Evolutionary conservation across 2,113 vertebrate genomes (phyloP), one percentile per base, ranked within the genome.

Genomic region (Grammomys surdaster): DNA sequence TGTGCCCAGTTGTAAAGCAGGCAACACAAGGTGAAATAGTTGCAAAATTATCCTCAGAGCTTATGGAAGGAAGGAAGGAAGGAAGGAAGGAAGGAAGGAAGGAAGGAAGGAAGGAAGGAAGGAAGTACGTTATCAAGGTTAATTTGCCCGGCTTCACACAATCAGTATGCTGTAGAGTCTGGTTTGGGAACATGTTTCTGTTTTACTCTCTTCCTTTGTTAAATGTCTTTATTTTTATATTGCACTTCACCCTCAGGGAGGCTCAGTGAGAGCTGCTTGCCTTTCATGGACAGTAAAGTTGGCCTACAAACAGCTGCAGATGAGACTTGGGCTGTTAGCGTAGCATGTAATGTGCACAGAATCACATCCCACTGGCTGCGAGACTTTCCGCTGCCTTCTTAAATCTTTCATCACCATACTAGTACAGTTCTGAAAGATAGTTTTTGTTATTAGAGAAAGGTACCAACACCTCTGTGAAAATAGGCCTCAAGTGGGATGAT

Each of bases 1-100:
- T 95, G 60, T 94, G 95, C 67, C 51, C 63, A 82, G 92, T 73
- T 90, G 90, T 93, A 94, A 91, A 54, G 93, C 81, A 58, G 31
- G 43, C 51, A 70, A 46, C 43, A 84, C 9, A 84, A 94, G 96
- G 26, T 54, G 73, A 93, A 92, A 93, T 14, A 76, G 89, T 86
- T 31, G 81, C 63, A 87, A 63, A 92, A 67, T 89, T 89, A 81
- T 56, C 58, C 77, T 86, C 40, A 58, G 56, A 88, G 77, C 48
- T 76, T 72, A 24, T 22, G 33, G 73, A 20, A 82, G 80, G 80
- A 92, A 93, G 40, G 80, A 92, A 93, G 40, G 60, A 84, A 96
- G 28, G 80, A 92, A 93, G 40, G 60, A 84, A 96, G 28, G 80
- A 92, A 93, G 40, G 60, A 84, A 96, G 28, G 80, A 92, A 93